Conservation (phyloP, 2,797 vertebrate species). For the Diceros bicornis region DNA sequence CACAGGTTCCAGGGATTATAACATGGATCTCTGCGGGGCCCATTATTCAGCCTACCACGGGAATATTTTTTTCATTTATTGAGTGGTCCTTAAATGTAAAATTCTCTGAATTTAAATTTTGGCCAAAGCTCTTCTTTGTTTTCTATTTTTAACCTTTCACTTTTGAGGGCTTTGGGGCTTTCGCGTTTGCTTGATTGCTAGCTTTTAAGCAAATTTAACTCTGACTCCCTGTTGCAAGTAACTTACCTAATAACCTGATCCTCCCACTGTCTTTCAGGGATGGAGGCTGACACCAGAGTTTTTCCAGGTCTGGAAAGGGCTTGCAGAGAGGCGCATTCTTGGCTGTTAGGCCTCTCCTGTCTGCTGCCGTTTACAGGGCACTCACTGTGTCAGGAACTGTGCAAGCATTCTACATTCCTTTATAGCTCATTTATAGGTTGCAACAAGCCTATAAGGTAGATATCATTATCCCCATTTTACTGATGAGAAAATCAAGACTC, state of each 20-base stretch:
- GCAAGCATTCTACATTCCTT: neutral
- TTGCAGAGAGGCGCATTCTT: neutral
- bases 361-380: neutral
- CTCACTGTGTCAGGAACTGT: neutral
- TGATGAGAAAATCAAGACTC: conserved; percentile 27
- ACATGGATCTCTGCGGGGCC: neutral
- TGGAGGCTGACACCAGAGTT: neutral
- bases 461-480: neutral
- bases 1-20: neutral
- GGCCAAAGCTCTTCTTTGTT: neutral
- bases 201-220: conserved; percentile 49
- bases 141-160: conserved; percentile 49
- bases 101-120: conserved; percentile 47
- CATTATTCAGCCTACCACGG: neutral
- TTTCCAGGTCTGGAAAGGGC: neutral
- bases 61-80: conserved; percentile 37
- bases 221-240: neutral
- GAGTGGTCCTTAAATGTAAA: conserved; percentile 18
- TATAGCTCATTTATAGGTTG: neutral
- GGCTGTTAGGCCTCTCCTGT: neutral
- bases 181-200: neutral
- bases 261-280: neutral
- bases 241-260: neutral
- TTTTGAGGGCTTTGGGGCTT: neutral
- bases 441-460: neutral